A percentile compares a stretch with the other conserved stretches of the same genome.
These are phyloP conservation scores for Gopherus flavomarginatus DNA, from an alignment of 2,113 vertebrate species.

Conservation along the genomic window DNA sequence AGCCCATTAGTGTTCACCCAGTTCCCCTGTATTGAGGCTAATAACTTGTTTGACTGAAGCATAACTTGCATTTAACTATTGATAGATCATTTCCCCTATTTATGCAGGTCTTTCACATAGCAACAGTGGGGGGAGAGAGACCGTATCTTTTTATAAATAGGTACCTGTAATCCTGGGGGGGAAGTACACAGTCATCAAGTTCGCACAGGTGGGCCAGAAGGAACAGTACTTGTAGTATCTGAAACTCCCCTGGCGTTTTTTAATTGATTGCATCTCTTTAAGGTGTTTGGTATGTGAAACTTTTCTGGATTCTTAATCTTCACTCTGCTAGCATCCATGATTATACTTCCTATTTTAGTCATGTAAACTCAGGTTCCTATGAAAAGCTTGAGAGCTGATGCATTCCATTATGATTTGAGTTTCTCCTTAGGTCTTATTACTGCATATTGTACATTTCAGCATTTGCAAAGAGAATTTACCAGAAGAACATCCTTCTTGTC, in stretches of 20 bases:
- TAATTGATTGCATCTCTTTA: background rate
- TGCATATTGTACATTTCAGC: constrained; percentile 61
- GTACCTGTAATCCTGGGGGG: background rate
- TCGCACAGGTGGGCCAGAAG: background rate
- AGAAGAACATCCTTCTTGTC: constrained; percentile 76
- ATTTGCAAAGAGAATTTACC: constrained; percentile 76
- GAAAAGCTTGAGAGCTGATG: background rate
- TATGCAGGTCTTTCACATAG: background rate
- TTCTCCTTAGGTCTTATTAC: background rate
- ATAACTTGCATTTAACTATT: background rate
- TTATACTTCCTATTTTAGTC: background rate
- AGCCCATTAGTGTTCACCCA: too few relatives aligned
- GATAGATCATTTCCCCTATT: background rate
- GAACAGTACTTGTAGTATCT: background rate
- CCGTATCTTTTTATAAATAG: background rate
- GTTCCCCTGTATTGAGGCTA: background rate
- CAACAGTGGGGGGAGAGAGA: background rate
- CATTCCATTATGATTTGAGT: background rate
- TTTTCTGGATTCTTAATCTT: background rate
- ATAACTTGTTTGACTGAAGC: background rate
- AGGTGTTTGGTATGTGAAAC: background rate
- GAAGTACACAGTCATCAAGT: background rate
- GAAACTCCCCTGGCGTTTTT: background rate
- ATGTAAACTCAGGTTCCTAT: background rate
- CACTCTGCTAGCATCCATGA: background rate